phyloP scores from a whole-genome alignment of 2,797 vertebrate species.

The Sebastes kiyomatsui region DNA sequence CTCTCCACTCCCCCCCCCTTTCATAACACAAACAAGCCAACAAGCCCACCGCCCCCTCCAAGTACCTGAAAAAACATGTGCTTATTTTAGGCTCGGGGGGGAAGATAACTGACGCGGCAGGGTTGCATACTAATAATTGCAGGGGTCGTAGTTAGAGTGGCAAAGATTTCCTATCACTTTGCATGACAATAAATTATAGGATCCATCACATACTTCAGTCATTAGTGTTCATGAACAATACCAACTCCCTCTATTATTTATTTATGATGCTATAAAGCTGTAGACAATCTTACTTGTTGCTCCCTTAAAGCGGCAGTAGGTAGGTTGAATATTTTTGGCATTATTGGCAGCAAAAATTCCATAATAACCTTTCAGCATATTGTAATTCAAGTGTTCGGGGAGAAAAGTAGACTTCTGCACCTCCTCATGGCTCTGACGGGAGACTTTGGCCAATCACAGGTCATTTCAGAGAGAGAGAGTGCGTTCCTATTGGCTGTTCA shows the following conservation, averaged over 20 bases:
- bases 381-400: too few relatives aligned
- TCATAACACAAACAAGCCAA: slow-evolving; percentile 68
- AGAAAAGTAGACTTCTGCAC: too few relatives aligned
- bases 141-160: neutral
- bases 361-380: too few relatives aligned
- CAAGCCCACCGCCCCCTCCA: neutral
- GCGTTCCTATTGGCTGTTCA: too few relatives aligned
- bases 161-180: neutral
- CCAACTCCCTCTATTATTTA: neutral
- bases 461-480: too few relatives aligned
- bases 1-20: slow-evolving; percentile 26
- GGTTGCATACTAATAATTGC: slow-evolving; percentile 43
- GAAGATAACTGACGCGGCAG: slow-evolving; percentile 31
- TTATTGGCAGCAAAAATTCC: too few relatives aligned
- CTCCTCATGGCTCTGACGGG: too few relatives aligned
- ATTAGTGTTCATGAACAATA: neutral
- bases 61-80: slow-evolving; percentile 31
- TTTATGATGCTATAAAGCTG: neutral
- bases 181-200: neutral
- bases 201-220: neutral
- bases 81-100: slow-evolving; percentile 60
- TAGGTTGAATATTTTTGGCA: too few relatives aligned
- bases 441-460: too few relatives aligned
- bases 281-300: neutral
- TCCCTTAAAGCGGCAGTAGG: too few relatives aligned